Evolutionary conservation across 2,797 vertebrate species (phyloP).

Genomic region (Spinus olivaceus): DNA sequence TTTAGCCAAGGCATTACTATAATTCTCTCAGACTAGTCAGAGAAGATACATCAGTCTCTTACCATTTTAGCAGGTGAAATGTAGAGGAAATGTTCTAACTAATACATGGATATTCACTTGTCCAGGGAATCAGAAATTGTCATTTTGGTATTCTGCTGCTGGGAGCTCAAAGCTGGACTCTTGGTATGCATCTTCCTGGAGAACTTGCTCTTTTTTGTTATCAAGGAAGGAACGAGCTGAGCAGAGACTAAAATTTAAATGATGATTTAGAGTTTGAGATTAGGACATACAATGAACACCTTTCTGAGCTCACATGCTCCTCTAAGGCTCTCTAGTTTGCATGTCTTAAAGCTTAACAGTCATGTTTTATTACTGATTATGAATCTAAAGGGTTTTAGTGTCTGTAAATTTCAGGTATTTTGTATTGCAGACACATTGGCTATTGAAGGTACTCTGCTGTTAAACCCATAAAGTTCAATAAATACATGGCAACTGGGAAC

Average conservation of each 20-base stretch:
- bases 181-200: background rate
- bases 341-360: background rate
- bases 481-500: background rate
- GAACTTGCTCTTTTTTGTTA: fast-evolving
- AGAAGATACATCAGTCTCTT: background rate
- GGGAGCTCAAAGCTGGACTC: background rate
- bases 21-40: background rate
- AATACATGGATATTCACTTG: background rate
- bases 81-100: background rate
- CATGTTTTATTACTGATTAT: background rate
- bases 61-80: background rate
- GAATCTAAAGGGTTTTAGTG: background rate
- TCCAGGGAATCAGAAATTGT: background rate
- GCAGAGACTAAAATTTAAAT: background rate
- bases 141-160: background rate
- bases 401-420: background rate
- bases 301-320: background rate
- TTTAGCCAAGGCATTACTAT: fast-evolving
- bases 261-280: background rate
- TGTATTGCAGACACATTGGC: background rate
- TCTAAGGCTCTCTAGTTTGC: background rate
- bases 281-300: background rate
- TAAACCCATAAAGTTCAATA: background rate
- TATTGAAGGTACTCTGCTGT: background rate
- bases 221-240: background rate